phyloP scores from a whole-genome alignment of 2,888 invertebrate species.

The Smittia aterrima region DNA sequence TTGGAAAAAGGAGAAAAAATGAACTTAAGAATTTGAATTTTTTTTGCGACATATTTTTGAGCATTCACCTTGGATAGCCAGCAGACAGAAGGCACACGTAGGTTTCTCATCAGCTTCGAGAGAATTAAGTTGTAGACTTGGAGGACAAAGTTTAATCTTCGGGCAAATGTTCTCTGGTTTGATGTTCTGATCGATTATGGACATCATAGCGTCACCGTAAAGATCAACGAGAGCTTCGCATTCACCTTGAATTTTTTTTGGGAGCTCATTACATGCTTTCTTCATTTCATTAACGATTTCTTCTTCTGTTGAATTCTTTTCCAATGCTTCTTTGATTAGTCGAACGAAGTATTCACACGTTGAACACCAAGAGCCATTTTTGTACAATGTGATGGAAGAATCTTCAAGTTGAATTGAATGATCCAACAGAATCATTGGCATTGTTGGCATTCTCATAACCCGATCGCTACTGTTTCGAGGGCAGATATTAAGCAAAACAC shows the following conservation, averaged over 20 bases:
- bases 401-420: not conserved
- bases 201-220: slow-evolving; percentile 77
- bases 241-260: slow-evolving; percentile 60
- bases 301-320: slow-evolving; percentile 48
- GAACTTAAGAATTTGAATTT: too few relatives aligned
- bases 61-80: too few relatives aligned
- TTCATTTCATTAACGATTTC: slow-evolving; percentile 66
- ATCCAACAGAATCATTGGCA: not conserved
- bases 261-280: slow-evolving; percentile 68
- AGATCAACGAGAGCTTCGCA: slow-evolving; percentile 73
- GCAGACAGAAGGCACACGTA: slow-evolving; percentile 79
- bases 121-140: not conserved
- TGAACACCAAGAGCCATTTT: not conserved
- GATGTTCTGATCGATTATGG: slow-evolving; percentile 67
- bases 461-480: not conserved
- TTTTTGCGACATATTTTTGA: too few relatives aligned
- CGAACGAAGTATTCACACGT: not conserved
- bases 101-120: slow-evolving; percentile 58
- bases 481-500: not conserved
- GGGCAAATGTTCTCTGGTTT: slow-evolving; percentile 61
- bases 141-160: slow-evolving; percentile 65
- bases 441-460: not conserved
- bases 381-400: not conserved
- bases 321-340: not conserved
- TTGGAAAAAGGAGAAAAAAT: too few relatives aligned